Conservation (phyloP, 2,888 invertebrate species). For the Drosophila fulvimacula region DNA sequence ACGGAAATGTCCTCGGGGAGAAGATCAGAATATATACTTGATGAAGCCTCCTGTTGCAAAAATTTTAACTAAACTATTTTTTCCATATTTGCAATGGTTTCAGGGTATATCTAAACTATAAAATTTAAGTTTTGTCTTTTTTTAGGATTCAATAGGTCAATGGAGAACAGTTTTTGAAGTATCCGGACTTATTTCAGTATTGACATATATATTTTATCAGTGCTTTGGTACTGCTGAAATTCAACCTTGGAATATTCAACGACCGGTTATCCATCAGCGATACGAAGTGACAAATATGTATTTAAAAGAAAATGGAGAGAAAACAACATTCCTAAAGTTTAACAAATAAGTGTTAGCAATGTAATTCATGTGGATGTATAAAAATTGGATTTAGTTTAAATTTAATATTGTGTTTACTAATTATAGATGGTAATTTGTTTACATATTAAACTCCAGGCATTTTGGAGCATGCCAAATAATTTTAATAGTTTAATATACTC, state of each 20-base stretch:
- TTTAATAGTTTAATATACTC: too few relatives aligned
- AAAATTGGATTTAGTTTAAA: not conserved
- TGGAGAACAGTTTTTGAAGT: conserved; percentile 14
- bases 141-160: conserved; percentile 7
- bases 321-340: not conserved
- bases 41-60: too few relatives aligned
- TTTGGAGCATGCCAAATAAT: too few relatives aligned
- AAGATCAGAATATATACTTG: too few relatives aligned
- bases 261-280: not conserved
- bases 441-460: not conserved
- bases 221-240: conserved; percentile 8
- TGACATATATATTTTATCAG: conserved; percentile 8
- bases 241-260: conserved; percentile 6
- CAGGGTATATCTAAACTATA: too few relatives aligned
- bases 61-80: too few relatives aligned
- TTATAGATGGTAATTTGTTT: not conserved
- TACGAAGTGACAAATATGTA: not conserved
- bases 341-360: not conserved
- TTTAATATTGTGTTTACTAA: not conserved
- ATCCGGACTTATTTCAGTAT: conserved; percentile 1
- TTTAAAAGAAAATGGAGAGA: conserved; percentile 1
- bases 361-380: too few relatives aligned
- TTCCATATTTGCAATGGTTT: too few relatives aligned
- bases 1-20: too few relatives aligned
- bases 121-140: not conserved